Conservation (phyloP, 2,797 vertebrate species). For the Gymnothorax reevesii region DNA sequence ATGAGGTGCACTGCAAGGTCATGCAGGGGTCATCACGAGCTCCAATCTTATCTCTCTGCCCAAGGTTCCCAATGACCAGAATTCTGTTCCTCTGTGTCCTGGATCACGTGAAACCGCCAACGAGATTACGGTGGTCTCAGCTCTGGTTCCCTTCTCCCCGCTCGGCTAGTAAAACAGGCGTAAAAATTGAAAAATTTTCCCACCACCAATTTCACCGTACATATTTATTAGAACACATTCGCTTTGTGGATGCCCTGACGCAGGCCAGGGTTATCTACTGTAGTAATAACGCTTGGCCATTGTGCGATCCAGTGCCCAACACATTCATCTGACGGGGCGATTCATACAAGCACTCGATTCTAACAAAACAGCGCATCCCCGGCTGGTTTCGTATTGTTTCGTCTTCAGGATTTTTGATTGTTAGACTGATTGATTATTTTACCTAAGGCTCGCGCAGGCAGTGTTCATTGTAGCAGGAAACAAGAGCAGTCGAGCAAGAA, state of each 20-base stretch:
- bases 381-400: conserved; percentile 13
- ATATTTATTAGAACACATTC: neutral
- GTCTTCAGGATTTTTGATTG: conserved; percentile 22
- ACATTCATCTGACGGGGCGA: neutral
- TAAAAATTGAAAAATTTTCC: neutral
- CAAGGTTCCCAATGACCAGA: neutral
- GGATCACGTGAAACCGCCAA: neutral
- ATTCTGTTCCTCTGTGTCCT: neutral
- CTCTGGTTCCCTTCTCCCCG: neutral
- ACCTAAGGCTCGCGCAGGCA: conserved; percentile 14
- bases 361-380: conserved; percentile 3
- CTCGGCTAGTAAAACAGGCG: neutral
- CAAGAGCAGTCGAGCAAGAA: conserved; percentile 14
- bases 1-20: neutral
- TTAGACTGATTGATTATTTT: conserved; percentile 21
- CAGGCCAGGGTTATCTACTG: neutral
- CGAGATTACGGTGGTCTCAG: neutral
- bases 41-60: neutral
- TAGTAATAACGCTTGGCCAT: neutral
- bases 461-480: conserved; percentile 9
- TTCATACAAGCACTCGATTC: neutral
- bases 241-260: neutral
- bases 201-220: neutral
- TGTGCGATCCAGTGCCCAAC: neutral
- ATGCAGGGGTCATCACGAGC: neutral